Evolutionary conservation across 2,113 vertebrate genomes (phyloP).

Genomic region (Gymnocephalus cernua): DNA sequence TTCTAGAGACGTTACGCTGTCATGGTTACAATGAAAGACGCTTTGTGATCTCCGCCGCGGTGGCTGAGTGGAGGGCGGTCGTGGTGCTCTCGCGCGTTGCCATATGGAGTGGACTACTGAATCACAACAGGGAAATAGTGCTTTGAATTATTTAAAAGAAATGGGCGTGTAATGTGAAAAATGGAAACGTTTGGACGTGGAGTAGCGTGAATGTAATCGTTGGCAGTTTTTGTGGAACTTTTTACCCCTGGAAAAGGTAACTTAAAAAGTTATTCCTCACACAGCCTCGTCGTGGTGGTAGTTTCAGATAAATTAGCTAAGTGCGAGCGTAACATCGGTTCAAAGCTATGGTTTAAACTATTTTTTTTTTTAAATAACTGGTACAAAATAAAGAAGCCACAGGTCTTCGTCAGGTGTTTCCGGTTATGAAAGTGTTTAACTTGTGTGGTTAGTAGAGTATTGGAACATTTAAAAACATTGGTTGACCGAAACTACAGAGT

Average conservation of each 20-base stretch:
- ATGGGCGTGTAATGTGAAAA: neutral
- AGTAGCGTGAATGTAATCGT: neutral
- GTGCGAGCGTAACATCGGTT: neutral
- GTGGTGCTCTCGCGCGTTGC: neutral
- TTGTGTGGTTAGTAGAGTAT: neutral
- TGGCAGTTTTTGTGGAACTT: constrained; percentile 6
- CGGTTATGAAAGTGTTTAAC: neutral
- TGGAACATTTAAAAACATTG: constrained; percentile 12
- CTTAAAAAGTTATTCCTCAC: neutral
- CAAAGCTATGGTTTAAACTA: neutral
- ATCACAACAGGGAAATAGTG: constrained; percentile 35
- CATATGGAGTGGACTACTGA: constrained; percentile 49
- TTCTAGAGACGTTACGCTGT: constrained; percentile 78
- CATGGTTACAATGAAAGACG: constrained; percentile 85
- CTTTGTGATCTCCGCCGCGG: constrained; percentile 73
- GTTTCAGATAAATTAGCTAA: neutral
- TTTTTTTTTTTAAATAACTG: neutral
- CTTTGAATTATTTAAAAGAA: neutral
- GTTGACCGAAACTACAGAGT: constrained; percentile 34
- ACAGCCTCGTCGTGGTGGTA: neutral
- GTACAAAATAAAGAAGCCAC: neutral
- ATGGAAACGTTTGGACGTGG: constrained; percentile 18
- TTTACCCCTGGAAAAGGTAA: constrained; percentile 47
- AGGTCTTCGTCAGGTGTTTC: neutral
- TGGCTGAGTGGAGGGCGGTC: constrained; percentile 34